These are phyloP conservation scores for Taenioides sp. DNA, from an alignment of 2,797 vertebrate genomes.

Conservation along the genomic window DNA sequence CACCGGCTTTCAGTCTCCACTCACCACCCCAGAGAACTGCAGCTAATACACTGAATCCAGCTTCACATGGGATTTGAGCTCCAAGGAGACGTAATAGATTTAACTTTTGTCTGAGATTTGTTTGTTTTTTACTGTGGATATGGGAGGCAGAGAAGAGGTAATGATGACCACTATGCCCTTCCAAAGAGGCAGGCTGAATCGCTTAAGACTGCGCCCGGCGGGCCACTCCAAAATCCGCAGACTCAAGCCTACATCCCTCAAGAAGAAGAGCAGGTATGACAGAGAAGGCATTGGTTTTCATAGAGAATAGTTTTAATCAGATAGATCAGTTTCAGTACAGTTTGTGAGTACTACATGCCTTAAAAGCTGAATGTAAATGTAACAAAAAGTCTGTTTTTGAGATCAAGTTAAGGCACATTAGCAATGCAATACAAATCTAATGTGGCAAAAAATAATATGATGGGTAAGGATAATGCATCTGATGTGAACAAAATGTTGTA, in stretches of 20 bases:
- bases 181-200: slow-evolving; percentile 36
- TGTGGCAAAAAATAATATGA: too few relatives aligned
- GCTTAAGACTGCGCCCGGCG: slow-evolving; percentile 37
- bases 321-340: background rate
- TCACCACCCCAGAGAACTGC: background rate
- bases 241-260: slow-evolving; percentile 13
- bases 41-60: slow-evolving; percentile 31
- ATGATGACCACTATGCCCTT: slow-evolving; percentile 51
- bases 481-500: too few relatives aligned
- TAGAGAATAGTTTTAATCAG: background rate
- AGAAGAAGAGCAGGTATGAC: slow-evolving; percentile 63
- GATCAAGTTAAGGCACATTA: too few relatives aligned
- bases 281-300: background rate
- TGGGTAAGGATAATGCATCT: too few relatives aligned
- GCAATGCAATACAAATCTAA: too few relatives aligned
- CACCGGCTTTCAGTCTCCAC: slow-evolving; percentile 34
- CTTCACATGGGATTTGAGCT: slow-evolving; percentile 28
- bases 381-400: background rate
- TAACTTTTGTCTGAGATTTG: slow-evolving; percentile 29
- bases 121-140: slow-evolving; percentile 47
- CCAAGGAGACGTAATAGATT: slow-evolving; percentile 31
- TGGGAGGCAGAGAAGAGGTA: slow-evolving; percentile 67
- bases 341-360: background rate
- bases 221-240: slow-evolving; percentile 12
- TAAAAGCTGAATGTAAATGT: background rate